Conservation (phyloP, 2,113 vertebrate genomes). For the Micronycteris hirsuta region DNA sequence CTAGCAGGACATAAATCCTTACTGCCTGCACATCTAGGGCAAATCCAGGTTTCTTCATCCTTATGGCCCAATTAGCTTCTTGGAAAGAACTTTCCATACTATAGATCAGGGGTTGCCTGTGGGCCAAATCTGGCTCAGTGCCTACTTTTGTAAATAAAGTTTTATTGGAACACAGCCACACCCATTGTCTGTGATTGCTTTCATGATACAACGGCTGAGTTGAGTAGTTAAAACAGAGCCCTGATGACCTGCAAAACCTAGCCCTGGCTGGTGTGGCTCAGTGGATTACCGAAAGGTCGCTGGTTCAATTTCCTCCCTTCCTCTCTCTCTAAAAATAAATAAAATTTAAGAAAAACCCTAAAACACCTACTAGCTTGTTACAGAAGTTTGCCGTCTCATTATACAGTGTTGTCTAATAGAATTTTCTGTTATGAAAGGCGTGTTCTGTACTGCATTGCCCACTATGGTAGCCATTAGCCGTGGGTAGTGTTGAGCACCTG, state of each 20-base stretch:
- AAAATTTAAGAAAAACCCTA: neutral
- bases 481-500: neutral
- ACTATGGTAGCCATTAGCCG: neutral
- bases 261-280: too few relatives aligned
- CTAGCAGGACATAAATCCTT: neutral
- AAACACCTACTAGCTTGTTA: neutral
- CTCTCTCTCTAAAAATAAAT: too few relatives aligned
- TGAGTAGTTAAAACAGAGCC: neutral
- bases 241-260: neutral
- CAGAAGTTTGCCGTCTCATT: neutral
- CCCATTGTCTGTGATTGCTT: neutral
- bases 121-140: neutral
- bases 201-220: neutral
- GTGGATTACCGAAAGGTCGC: too few relatives aligned
- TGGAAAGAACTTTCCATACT: slow-evolving; percentile 18
- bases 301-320: too few relatives aligned
- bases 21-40: neutral
- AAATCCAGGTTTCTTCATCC: neutral
- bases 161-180: slow-evolving; percentile 9
- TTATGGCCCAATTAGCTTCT: neutral
- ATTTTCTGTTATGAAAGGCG: neutral
- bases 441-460: neutral
- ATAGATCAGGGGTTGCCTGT: neutral
- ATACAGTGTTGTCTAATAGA: neutral
- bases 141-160: slow-evolving; percentile 39